Evolutionary conservation across 2,797 vertebrate genomes (phyloP), one percentile per base, ranked within the genome.

Genomic region (Poecilia velifera): DNA sequence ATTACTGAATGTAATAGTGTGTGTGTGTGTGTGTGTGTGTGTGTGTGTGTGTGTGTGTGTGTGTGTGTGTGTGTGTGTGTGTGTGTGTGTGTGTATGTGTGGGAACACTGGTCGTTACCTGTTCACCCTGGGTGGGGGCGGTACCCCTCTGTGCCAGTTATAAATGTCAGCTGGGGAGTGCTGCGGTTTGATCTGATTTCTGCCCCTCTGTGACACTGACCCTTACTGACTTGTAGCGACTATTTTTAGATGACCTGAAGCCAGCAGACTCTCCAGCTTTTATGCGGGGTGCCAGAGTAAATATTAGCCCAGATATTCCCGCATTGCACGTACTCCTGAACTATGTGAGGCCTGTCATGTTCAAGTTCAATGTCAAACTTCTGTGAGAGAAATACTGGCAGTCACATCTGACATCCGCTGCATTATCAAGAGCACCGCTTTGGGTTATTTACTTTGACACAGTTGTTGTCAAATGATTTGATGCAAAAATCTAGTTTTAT

Each of bases 171-270:
- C 66, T 43, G 68, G 46, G 64, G 66, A 51, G 34, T 12, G 3
- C 10, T 10, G 36, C 39, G 62, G 49, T 81, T 81, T 87, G 79
- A 85, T 88, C 83, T 68, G 53, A 73, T 68, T 76, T 76, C 71
- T 83, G 68, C 57, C 46, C 70, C 22, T 78, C 36, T 64, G 70
- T 77, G 85, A 82, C 88, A 86, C 87, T 91, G 93, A 90, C 89
- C 89, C 76, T 76, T 46, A 31, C 77, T 53, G 72, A 84, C 84
- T 72, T n/a, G n/a, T n/a, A 49, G 51, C 41, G 81, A 64, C 92
- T 96, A 95, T 95, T 95, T 96, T 94, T 95, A 95, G 91, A 88
- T 76, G 91, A 93, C 93, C 90, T 85, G 72, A 90, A 82, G 75
- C 43, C 31, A 73, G 16, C 43, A 68, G 82, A 87, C 87, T 31